Base-by-base conservation (phyloP, 1,140 invertebrate species). In the Drosophila mayri region DNA sequence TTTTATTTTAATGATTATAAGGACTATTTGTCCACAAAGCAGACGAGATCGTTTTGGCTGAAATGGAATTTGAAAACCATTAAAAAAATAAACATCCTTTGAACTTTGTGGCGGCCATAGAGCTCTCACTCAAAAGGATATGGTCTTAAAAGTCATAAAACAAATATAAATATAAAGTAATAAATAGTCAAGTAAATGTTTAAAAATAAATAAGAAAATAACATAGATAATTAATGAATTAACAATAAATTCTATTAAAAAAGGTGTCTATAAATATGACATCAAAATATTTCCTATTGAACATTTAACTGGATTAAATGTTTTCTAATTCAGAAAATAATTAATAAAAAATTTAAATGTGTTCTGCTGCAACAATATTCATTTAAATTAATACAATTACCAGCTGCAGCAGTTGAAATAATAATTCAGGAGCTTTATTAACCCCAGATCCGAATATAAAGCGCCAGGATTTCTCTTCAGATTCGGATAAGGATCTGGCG, bases 11-110 rank as follows among this genome's bases (percentile, higher is more conserved):
- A 35, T 50, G 16, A 41, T 52, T 22, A 22, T 25, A 12, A 35
- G 25, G 40, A n/a, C 11, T 65, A 40, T 38, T 58, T 74, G 11
- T 7, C 30, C 28, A 30, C 58, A 37, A 57, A 0, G 50, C 52
- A 41, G 38, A 52, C 40, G 32, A 32, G 38, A 32, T 43, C 30
- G 5, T 40, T 63, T 37, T 38, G 3, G 25, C 20, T 11, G 7
- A 11, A 11, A 22, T 22, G 22, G 22, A 18, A 11, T 18, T 1
- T 11, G 4, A 20, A 22, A 20, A 44, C 2, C 20, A 20, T 3
- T 3, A 14, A 44, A 22, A 12, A 3, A 12, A 22, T 0, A 37
- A 37, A 37, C 5, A 37, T 14, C 1, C 2, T 37, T 14, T 32
- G 10, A 35, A 35, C 22, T 22, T 22, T 22, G 22, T 22, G 22